Conservation (phyloP, 2,113 vertebrate species). For the Nettapus auritus region DNA sequence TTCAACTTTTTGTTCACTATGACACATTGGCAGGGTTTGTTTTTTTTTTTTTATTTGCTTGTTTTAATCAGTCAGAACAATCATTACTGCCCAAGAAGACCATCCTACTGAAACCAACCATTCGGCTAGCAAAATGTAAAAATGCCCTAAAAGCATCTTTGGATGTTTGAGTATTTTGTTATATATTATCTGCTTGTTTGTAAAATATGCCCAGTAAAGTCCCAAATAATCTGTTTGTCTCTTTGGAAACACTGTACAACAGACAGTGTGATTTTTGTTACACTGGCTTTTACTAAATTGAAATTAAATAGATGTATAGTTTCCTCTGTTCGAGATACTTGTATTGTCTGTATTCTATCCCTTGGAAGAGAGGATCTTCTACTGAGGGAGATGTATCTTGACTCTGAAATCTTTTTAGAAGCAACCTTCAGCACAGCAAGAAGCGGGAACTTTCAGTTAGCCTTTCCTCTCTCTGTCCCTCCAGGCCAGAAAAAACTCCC, state of each 20-base stretch:
- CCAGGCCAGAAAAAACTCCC: neutral
- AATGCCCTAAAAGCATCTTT: neutral
- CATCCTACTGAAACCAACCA: neutral
- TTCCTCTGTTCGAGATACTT: neutral
- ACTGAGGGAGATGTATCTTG: neutral
- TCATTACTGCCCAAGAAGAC: rapidly evolving
- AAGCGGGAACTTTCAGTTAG: neutral
- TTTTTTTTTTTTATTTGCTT: neutral
- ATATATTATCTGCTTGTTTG: neutral
- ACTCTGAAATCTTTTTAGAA: neutral
- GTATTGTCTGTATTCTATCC: neutral
- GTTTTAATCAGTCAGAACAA: neutral
- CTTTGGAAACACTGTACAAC: neutral
- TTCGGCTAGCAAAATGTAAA: neutral
- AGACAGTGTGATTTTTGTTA: neutral
- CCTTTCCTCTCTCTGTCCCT: neutral
- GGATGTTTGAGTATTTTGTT: neutral
- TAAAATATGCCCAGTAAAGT: neutral
- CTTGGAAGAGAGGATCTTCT: neutral
- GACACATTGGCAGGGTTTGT: rapidly evolving
- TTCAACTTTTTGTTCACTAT: neutral
- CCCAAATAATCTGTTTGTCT: neutral
- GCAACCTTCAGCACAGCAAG: neutral
- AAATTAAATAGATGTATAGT: neutral
- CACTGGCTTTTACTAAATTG: neutral